phyloP scores from a whole-genome alignment of 2,888 invertebrate species.

The Calameuta filiformis region DNA sequence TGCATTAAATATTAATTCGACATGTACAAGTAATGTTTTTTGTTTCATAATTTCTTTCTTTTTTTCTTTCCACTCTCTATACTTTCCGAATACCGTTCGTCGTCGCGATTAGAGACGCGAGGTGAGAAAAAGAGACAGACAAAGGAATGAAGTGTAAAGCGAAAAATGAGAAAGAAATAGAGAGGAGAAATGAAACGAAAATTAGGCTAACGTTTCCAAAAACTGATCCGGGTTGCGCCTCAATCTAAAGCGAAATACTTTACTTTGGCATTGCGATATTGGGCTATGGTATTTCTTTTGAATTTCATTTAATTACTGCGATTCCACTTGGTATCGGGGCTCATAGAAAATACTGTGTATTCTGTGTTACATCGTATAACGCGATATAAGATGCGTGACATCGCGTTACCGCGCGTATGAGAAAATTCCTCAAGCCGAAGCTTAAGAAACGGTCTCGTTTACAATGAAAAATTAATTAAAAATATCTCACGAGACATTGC shows the following conservation, averaged over 20 bases:
- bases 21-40: constrained; percentile 13
- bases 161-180: neutral
- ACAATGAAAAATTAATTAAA: neutral
- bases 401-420: neutral
- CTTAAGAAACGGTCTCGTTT: neutral
- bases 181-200: neutral
- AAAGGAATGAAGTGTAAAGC: neutral
- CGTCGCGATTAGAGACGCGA: neutral
- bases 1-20: constrained; percentile 15
- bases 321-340: neutral
- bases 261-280: neutral
- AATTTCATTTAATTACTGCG: neutral
- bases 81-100: constrained; percentile 7
- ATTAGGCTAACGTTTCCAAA: neutral
- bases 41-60: constrained; percentile 4
- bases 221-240: neutral
- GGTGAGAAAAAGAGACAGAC: neutral
- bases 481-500: neutral
- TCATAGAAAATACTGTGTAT: neutral
- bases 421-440: neutral
- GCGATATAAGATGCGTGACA: no score
- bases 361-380: neutral
- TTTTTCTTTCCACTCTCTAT: constrained; percentile 4
- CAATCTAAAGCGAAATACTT: neutral
- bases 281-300: neutral